Evolutionary conservation across 2,113 vertebrate genomes (phyloP).

Genomic region (Pterocles orientalis): DNA sequence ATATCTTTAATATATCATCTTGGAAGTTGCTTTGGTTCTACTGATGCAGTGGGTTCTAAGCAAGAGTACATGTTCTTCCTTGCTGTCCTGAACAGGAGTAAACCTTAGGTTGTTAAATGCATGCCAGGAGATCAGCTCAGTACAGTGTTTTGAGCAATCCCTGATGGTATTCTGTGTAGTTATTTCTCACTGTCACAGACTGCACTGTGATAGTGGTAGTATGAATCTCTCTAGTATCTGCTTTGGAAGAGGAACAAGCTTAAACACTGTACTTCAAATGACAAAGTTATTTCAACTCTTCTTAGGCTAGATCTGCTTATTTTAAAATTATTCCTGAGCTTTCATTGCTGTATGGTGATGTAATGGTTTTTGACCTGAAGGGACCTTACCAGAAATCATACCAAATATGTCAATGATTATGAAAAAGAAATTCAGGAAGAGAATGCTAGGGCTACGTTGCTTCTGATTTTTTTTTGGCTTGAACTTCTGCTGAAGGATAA

Average conservation of each 20-base stretch:
- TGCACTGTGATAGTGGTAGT: not conserved
- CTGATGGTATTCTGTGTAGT: not conserved
- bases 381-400: conserved; percentile 6
- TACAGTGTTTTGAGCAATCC: not conserved
- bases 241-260: not conserved
- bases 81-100: not conserved
- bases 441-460: not conserved
- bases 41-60: not conserved
- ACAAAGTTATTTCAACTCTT: not conserved
- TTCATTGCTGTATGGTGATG: not conserved
- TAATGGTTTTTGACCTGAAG: not conserved
- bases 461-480: not conserved
- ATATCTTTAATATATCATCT: not conserved
- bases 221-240: not conserved
- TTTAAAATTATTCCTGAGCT: not conserved
- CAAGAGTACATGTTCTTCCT: not conserved
- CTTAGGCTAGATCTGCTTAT: not conserved
- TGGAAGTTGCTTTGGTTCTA: not conserved
- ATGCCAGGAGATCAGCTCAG: not conserved
- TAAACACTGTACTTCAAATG: not conserved
- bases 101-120: not conserved
- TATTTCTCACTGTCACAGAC: not conserved
- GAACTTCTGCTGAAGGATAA: not conserved
- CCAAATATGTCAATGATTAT: not conserved
- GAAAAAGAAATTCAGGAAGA: not conserved